phyloP scores from a whole-genome alignment of 2,113 vertebrate genomes.

The Brachyhypopomus gauderio region DNA sequence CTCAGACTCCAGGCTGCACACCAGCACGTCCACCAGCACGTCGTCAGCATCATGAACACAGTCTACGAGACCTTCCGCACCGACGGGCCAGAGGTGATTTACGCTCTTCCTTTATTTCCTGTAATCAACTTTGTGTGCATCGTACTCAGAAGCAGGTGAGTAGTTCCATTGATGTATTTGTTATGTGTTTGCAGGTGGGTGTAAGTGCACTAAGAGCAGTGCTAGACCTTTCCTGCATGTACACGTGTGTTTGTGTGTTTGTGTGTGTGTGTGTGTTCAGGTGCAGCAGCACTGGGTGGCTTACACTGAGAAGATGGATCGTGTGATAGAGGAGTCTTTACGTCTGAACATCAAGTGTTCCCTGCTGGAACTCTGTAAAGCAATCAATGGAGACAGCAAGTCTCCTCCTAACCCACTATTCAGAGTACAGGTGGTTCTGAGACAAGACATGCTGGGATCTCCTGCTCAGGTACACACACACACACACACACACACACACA shows the following conservation, averaged over 20 bases:
- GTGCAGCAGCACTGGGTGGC: conserved; percentile 81
- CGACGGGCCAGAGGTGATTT: conserved; percentile 78
- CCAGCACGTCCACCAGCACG: conserved; percentile 74
- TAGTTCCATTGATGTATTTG: not conserved
- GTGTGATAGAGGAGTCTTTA: conserved; percentile 81
- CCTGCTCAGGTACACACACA: conserved; percentile 70
- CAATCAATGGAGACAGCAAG: conserved; percentile 81
- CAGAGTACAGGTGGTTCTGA: conserved; percentile 77
- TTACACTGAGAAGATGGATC: conserved; percentile 77
- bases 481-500: not conserved
- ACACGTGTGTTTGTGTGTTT: conserved; percentile 11
- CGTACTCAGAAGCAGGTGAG: not conserved
- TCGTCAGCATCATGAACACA: conserved; percentile 72
- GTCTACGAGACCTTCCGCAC: conserved; percentile 78
- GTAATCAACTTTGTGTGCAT: not conserved
- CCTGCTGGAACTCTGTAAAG: conserved; percentile 80
- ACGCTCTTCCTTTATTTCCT: conserved; percentile 12
- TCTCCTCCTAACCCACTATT: conserved; percentile 79
- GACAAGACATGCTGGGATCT: conserved; percentile 59
- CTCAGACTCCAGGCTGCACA: conserved; percentile 70
- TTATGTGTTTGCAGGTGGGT: conserved; percentile 27
- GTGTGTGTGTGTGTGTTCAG: conserved; percentile 62
- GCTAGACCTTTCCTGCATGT: not conserved
- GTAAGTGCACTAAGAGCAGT: conserved; percentile 7
- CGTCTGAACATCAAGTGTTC: conserved; percentile 80